Percentiles rank a stretch among this genome's conserved stretches.
Conservation (phyloP, 2,888 invertebrate species). For the Drosophila melanosoma region DNA sequence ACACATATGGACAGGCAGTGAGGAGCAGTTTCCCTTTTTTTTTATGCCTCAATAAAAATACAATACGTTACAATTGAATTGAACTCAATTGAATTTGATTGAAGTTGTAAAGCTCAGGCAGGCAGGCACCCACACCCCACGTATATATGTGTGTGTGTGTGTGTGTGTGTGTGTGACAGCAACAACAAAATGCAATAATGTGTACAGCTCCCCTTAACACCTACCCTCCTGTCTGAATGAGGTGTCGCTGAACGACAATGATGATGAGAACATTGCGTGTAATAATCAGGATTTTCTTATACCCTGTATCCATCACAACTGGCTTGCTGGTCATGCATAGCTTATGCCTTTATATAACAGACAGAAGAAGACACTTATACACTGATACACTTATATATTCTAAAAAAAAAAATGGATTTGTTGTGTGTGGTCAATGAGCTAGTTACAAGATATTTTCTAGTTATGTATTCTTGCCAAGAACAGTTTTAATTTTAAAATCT, state of each 20-base stretch:
- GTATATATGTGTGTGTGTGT: conserved; percentile 8
- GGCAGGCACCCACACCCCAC: conserved; percentile 20
- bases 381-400: background rate
- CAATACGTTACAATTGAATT: conserved; percentile 81
- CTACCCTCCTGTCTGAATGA: conserved; percentile 27
- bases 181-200: conserved; percentile 74
- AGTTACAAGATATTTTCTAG: background rate
- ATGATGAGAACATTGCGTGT: conserved; percentile 12
- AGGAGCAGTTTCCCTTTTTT: conserved; percentile 61
- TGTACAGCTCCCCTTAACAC: conserved; percentile 21
- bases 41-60: conserved; percentile 81
- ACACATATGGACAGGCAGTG: conserved; percentile 8
- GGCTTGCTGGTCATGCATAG: background rate
- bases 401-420: background rate
- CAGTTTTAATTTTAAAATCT: background rate
- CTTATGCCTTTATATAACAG: background rate
- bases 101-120: conserved; percentile 80
- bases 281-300: conserved; percentile 1
- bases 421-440: background rate
- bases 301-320: background rate
- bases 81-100: conserved; percentile 81
- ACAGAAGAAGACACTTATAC: background rate
- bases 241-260: conserved; percentile 53
- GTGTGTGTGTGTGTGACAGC: conserved; percentile 23
- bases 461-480: background rate